These are phyloP conservation scores for Nymphalis urticae DNA, from an alignment of 2,888 invertebrate genomes.

Conservation along the genomic window DNA sequence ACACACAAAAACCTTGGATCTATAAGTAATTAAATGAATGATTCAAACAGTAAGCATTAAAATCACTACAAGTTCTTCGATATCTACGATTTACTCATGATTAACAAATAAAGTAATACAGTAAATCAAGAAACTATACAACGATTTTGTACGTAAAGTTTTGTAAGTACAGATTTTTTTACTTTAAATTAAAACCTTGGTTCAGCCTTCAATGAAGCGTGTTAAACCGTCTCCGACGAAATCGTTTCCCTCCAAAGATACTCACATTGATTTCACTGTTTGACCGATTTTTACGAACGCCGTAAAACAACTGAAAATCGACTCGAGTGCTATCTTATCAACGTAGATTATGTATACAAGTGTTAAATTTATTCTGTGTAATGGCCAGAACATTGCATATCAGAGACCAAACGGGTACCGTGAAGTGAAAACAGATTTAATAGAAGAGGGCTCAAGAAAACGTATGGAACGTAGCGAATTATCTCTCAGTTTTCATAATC, in stretches of 20 bases:
- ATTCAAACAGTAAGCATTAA: slow-evolving; percentile 38
- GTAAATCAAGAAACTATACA: slow-evolving; percentile 16
- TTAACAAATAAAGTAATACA: slow-evolving; percentile 29
- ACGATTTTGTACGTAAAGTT: slow-evolving; percentile 40
- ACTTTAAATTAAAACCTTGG: slow-evolving; percentile 46
- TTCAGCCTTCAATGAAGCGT: slow-evolving; percentile 49
- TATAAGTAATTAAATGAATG: slow-evolving; percentile 38
- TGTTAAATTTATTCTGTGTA: slow-evolving; percentile 66
- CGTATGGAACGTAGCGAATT: slow-evolving; percentile 74
- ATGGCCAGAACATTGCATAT: slow-evolving; percentile 70
- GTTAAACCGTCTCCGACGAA: slow-evolving; percentile 38
- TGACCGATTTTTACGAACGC: slow-evolving; percentile 33
- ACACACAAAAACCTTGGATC: slow-evolving; percentile 40
- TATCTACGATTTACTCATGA: slow-evolving; percentile 21
- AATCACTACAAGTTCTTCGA: slow-evolving; percentile 26
- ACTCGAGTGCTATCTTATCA: slow-evolving; percentile 69
- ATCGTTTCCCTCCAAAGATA: slow-evolving; percentile 11
- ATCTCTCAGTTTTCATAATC: slow-evolving; percentile 76
- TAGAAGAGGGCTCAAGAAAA: slow-evolving; percentile 47
- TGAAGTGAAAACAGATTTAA: slow-evolving; percentile 39
- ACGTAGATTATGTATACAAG: slow-evolving; percentile 76
- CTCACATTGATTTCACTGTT: slow-evolving; percentile 28
- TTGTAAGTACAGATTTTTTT: slow-evolving; percentile 47
- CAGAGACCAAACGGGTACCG: slow-evolving; percentile 58
- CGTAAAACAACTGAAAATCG: slow-evolving; percentile 43